phyloP scores from a whole-genome alignment of 2,888 invertebrate species.

The Pristionchus entomophagus region DNA sequence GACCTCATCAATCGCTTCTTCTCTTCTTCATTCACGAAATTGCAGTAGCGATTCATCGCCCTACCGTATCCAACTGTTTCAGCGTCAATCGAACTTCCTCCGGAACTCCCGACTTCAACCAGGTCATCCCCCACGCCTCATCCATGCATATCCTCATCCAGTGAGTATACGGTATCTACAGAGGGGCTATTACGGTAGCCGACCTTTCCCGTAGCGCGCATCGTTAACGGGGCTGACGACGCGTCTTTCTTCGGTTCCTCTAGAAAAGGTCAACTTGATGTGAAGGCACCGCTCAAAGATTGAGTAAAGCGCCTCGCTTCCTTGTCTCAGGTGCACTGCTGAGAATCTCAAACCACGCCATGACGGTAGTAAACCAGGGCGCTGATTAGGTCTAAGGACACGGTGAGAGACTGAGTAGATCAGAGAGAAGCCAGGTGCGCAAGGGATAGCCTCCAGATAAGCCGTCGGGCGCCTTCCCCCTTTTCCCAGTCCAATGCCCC shows the following conservation, averaged over 20 bases:
- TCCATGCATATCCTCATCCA: conserved; percentile 31
- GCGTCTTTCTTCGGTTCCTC: neutral
- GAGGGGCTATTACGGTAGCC: conserved; percentile 15
- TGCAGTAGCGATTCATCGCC: no score
- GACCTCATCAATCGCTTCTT: neutral
- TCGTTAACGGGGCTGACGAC: neutral
- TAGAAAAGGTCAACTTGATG: neutral
- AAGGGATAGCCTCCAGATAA: neutral
- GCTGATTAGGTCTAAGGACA: neutral
- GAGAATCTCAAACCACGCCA: neutral
- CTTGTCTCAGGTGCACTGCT: neutral
- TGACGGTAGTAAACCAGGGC: neutral
- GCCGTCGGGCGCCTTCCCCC: neutral
- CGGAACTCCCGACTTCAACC: neutral
- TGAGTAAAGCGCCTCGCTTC: neutral
- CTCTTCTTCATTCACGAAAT: neutral
- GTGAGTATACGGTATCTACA: neutral
- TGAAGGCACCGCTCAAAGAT: neutral
- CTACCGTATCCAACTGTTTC: neutral
- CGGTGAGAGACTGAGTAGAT: neutral
- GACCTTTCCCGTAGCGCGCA: neutral
- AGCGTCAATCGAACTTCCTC: neutral
- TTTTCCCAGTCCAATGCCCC: no score
- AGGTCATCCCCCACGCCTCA: conserved; percentile 8
- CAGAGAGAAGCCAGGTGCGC: neutral